phyloP scores from a whole-genome alignment of 2,797 vertebrate genomes.

The Esox masquinongy region DNA sequence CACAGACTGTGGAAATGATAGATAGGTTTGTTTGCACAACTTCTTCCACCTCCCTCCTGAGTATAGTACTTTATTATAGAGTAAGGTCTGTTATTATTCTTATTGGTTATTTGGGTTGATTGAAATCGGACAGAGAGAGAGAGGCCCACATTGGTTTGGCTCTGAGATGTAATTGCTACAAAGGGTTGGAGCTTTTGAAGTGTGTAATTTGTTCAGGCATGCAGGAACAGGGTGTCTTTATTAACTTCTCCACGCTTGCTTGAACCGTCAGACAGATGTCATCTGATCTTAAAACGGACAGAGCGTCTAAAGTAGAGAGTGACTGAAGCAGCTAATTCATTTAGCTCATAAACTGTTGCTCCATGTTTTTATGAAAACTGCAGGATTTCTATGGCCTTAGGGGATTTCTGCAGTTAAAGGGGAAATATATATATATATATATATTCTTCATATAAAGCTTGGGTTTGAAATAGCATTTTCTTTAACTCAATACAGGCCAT shows the following conservation, averaged over 20 bases:
- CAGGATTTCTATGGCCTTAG: conserved; percentile 24
- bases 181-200: conserved; percentile 59
- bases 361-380: conserved; percentile 17
- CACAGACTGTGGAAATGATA: not conserved
- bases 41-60: not conserved
- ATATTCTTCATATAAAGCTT: not conserved
- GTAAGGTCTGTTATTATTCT: conserved; percentile 10
- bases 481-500: not conserved
- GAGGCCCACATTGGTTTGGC: not conserved
- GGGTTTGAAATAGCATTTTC: conserved; percentile 18
- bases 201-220: conserved; percentile 57
- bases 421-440: not conserved
- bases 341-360: conserved; percentile 35
- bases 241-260: conserved; percentile 53
- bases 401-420: conserved; percentile 26
- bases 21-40: not conserved
- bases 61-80: conserved; percentile 19
- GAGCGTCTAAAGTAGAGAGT: conserved; percentile 50
- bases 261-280: conserved; percentile 57
- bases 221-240: conserved; percentile 57
- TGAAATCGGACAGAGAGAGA: not conserved
- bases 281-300: conserved; percentile 53
- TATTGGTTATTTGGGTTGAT: not conserved
- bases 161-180: conserved; percentile 53
- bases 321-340: conserved; percentile 52